Conservation (phyloP, 2,113 vertebrate genomes). For the Taxidea taxus region DNA sequence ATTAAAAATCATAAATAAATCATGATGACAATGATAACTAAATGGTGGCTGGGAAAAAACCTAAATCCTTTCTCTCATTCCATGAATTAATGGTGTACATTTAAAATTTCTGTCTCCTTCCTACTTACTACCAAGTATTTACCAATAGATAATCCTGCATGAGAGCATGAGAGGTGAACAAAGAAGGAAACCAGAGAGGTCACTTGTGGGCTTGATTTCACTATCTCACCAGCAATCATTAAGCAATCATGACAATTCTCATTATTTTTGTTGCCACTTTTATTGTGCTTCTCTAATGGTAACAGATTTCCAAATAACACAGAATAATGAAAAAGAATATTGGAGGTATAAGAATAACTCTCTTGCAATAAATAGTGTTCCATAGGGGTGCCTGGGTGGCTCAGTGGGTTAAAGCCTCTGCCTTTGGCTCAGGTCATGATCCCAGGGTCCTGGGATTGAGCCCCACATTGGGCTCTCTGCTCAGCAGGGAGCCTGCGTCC, state of each 20-base stretch:
- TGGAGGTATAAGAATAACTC: background rate
- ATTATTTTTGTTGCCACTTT: background rate
- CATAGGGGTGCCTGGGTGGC: too few species aligned
- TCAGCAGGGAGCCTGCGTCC: too few species aligned
- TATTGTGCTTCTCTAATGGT: background rate
- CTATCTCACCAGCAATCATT: background rate
- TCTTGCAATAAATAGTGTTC: background rate
- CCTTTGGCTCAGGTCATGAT: too few species aligned
- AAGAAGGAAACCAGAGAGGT: background rate
- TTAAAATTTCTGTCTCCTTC: background rate
- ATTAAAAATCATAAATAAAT: background rate
- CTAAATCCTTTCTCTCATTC: background rate
- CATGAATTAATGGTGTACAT: background rate
- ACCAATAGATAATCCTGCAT: background rate
- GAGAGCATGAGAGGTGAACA: background rate
- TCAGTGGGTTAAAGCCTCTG: too few species aligned
- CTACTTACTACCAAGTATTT: background rate
- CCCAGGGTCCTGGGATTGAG: too few species aligned
- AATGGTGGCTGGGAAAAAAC: background rate
- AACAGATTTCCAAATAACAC: background rate
- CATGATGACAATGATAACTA: background rate
- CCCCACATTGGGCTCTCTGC: too few species aligned
- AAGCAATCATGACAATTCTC: background rate
- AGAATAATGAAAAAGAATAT: background rate
- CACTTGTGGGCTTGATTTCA: background rate